Base-by-base conservation (phyloP, 2,888 invertebrate genomes). In the Thyatira batis region DNA sequence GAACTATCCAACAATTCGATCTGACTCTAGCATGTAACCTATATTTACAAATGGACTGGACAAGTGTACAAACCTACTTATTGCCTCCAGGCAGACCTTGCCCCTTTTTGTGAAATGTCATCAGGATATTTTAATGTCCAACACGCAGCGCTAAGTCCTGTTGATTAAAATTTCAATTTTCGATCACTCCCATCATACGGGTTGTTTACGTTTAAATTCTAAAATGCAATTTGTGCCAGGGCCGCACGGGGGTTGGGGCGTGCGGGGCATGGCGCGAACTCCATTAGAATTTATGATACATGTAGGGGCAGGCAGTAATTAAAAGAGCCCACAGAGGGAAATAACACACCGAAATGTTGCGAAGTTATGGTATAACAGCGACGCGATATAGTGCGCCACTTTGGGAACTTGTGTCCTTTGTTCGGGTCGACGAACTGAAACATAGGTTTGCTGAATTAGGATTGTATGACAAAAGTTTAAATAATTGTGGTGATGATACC, bases 261-360 rank as follows among this genome's bases (percentile, higher is more conserved):
- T 61, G 60, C 74, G 71, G 69, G 66, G 65, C 63, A 62, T 72
- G 65, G 61, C 58, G 63, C 62, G 51, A 68, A 80, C 79, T 86
- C 84, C 87, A 88, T 89, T 89, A 88, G 84, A 88, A 88, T 89
- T 89, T 89, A 89, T 89, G 89, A 88, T 82, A 85, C 85, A 84
- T 85, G 80, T 75, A 73, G 77, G 81, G 78, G 78, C 78, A 76
- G 75, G 74, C 78, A 73, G 87, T 88, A 89, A 89, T 89, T 89
- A 89, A 87, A 86, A 87, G 85, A 84, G 84, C 77, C 85, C 85
- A 73, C 84, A 69, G 82, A 83, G 86, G 80, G 80, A 81, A 75
- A 83, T 82, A 83, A 80, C 76, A 78, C 71, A 77, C 75, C 77
- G 74, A 72, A 78, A 77, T 69, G 73, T 69, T 71, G 64, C 63